Percentiles rank a stretch among this genome's conserved stretches.
phyloP scores from a whole-genome alignment of 2,888 invertebrate species.

The Parapristionchus giblindavisi region DNA sequence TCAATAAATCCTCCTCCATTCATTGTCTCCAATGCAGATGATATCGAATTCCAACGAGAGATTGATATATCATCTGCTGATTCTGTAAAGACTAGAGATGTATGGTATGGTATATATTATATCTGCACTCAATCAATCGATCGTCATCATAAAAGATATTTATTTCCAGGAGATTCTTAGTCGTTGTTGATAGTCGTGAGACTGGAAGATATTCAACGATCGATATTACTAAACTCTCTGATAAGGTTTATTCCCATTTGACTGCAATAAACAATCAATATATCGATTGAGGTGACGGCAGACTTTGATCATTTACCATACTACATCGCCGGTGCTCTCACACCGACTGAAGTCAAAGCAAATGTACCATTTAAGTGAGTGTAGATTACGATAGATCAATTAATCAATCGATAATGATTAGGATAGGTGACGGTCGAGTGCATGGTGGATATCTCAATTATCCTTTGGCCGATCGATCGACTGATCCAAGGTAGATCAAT shows the following conservation, averaged over 20 bases:
- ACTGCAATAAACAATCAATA: not conserved
- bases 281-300: conserved; percentile 4
- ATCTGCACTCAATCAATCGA: not conserved
- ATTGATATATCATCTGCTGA: conserved; percentile 49
- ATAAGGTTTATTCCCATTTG: conserved; percentile 39
- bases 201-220: conserved; percentile 50
- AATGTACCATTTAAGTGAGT: conserved; percentile 48
- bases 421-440: conserved; percentile 60
- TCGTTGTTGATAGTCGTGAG: conserved; percentile 56
- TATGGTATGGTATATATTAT: conserved; percentile 43
- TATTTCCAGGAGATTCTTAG: conserved; percentile 51
- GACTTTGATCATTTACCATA: conserved; percentile 56
- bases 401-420: conserved; percentile 28
- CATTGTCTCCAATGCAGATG: conserved; percentile 48
- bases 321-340: conserved; percentile 56
- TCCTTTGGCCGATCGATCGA: conserved; percentile 49
- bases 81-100: conserved; percentile 41
- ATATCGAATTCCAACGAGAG: conserved; percentile 47
- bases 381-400: not conserved
- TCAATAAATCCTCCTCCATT: conserved; percentile 56
- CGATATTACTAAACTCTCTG: conserved; percentile 55
- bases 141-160: not conserved
- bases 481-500: conserved; percentile 43
- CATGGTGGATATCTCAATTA: conserved; percentile 63
- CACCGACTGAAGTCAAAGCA: conserved; percentile 49